Percentiles rank a stretch among this genome's conserved stretches.
Conservation (phyloP, 1,140 invertebrate genomes). For the Druon quercuslanigerum region DNA sequence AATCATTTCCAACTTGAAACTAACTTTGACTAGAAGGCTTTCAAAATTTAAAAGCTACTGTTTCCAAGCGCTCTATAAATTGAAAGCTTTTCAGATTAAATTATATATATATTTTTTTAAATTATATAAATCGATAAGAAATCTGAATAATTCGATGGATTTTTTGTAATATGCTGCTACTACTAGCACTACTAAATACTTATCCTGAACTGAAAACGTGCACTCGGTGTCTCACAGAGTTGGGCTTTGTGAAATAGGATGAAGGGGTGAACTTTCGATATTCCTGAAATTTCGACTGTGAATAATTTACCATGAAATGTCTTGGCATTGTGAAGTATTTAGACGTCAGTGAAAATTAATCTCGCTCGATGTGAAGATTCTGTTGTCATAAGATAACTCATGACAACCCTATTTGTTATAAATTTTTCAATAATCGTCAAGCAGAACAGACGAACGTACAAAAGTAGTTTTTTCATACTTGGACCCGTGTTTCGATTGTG, state of each 20-base stretch:
- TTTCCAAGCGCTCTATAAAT: too few species aligned
- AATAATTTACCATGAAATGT: conserved; percentile 22
- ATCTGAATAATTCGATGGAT: conserved; percentile 4
- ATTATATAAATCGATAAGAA: too few species aligned
- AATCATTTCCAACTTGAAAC: too few species aligned
- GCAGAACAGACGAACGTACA: neutral
- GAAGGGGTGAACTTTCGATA: neutral
- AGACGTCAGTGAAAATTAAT: conserved; percentile 27
- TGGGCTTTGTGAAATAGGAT: conserved; percentile 8
- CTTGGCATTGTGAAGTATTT: neutral
- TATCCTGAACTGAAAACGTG: conserved; percentile 53
- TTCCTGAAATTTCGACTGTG: neutral
- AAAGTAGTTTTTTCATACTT: neutral
- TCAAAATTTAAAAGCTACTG: too few species aligned
- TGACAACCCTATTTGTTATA: too few species aligned
- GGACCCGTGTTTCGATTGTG: neutral
- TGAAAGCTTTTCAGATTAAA: too few species aligned
- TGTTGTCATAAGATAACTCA: neutral
- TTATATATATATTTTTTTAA: too few species aligned
- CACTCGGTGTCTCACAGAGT: conserved; percentile 66
- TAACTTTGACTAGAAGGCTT: too few species aligned
- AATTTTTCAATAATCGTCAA: too few species aligned
- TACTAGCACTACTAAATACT: conserved; percentile 41
- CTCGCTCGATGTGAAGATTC: neutral
- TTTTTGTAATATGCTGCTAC: conserved; percentile 45